These are phyloP conservation scores for Forpus xanthops DNA, from an alignment of 2,797 vertebrate genomes.

Conservation along the genomic window DNA sequence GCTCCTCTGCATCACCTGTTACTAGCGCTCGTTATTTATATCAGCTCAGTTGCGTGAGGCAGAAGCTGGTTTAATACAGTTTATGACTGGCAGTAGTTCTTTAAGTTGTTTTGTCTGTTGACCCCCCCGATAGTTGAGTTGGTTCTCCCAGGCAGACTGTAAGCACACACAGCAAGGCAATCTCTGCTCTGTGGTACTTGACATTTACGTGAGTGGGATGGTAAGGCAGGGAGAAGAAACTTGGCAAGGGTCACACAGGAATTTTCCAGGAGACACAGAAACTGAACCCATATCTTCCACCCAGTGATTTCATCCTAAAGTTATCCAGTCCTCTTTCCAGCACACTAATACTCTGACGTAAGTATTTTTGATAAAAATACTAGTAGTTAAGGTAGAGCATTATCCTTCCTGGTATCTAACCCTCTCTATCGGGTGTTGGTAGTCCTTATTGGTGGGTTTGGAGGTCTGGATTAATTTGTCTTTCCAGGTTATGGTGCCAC, in stretches of 20 bases:
- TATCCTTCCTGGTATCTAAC: not conserved
- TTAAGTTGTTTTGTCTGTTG: not conserved
- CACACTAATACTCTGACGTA: not conserved
- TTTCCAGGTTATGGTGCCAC: not conserved
- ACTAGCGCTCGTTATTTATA: constrained; percentile 4
- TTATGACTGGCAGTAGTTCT: not conserved
- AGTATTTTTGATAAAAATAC: not conserved
- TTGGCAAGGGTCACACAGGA: not conserved
- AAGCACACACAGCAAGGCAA: accelerated
- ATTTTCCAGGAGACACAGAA: not conserved
- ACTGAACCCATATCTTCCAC: not conserved
- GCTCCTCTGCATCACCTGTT: not conserved
- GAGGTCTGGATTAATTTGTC: not conserved
- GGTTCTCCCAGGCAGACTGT: not conserved
- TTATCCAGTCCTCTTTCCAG: not conserved
- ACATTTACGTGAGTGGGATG: not conserved
- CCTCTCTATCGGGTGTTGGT: not conserved
- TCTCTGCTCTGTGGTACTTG: not conserved
- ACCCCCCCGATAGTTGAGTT: not conserved
- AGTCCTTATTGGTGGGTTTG: not conserved
- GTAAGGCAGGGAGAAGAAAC: not conserved
- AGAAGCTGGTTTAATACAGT: not conserved
- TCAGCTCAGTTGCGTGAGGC: not conserved
- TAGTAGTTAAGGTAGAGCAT: not conserved
- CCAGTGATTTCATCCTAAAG: not conserved